phyloP scores from a whole-genome alignment of 2,888 invertebrate genomes.

The Arctia plantaginis region DNA sequence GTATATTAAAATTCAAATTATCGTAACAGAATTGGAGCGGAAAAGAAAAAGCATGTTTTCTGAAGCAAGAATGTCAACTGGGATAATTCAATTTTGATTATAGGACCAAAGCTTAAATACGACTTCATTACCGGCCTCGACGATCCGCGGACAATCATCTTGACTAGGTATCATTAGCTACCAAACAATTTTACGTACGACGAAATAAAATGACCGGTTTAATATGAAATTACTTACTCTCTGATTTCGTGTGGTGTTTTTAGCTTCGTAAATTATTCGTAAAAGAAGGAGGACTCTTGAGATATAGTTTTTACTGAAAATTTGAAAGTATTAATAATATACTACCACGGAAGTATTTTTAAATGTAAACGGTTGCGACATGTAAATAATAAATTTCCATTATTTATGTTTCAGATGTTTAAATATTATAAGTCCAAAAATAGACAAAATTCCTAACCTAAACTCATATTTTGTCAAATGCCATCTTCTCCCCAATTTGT shows the following conservation, averaged over 20 bases:
- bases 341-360: conserved; percentile 11
- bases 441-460: not conserved
- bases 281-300: conserved; percentile 24
- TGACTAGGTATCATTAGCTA: conserved; percentile 83
- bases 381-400: conserved; percentile 12
- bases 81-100: conserved; percentile 87
- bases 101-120: conserved; percentile 84
- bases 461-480: not conserved
- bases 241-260: conserved; percentile 73
- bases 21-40: conserved; percentile 80
- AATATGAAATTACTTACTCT: conserved; percentile 79
- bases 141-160: conserved; percentile 84
- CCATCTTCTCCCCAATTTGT: not conserved
- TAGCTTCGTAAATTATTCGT: conserved; percentile 50
- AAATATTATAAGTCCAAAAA: not conserved
- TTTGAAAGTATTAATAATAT: conserved; percentile 35
- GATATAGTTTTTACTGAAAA: conserved; percentile 28
- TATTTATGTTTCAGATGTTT: not conserved
- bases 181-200: conserved; percentile 76
- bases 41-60: conserved; percentile 80
- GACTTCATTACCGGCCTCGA: conserved; percentile 80
- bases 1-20: conserved; percentile 79
- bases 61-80: conserved; percentile 83
- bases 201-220: conserved; percentile 79
- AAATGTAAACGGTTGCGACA: not conserved